A percentile compares a stretch with the other conserved stretches of the same genome.
Evolutionary conservation across 2,797 vertebrate genomes (phyloP).

Genomic region (Poecilia picta): DNA sequence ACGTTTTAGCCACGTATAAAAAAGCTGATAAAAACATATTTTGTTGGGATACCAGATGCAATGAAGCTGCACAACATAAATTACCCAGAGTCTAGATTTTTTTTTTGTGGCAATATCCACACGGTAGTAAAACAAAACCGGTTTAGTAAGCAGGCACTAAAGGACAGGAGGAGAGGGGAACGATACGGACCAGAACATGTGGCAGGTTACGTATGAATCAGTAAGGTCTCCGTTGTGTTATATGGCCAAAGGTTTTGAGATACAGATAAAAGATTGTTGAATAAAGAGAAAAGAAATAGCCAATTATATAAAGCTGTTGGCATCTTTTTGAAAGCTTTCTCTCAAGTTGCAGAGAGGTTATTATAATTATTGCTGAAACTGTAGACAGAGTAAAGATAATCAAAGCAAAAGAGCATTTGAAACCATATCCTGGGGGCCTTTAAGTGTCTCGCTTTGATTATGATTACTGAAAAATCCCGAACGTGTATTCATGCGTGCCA

Average conservation of each 20-base stretch:
- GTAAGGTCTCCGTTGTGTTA: constrained; percentile 14
- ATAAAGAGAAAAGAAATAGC: neutral
- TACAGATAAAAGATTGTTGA: neutral
- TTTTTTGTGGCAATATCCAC: constrained; percentile 15
- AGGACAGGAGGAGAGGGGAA: constrained; percentile 28
- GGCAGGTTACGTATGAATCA: constrained; percentile 47
- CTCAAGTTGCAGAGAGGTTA: neutral
- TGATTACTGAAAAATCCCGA: neutral
- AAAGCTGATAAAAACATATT: constrained; percentile 29
- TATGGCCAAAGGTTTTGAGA: neutral
- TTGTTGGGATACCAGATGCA: constrained; percentile 28
- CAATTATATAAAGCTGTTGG: neutral
- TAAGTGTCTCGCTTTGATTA: neutral
- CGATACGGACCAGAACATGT: constrained; percentile 30
- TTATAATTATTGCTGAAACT: neutral
- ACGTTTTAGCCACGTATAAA: constrained; percentile 40
- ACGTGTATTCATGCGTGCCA: neutral
- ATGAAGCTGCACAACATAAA: constrained; percentile 21
- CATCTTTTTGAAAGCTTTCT: neutral
- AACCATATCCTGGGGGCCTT: neutral
- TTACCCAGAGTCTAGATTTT: constrained; percentile 20
- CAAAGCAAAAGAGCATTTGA: neutral
- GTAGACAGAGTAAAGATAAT: neutral
- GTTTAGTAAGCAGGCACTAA: constrained; percentile 21
- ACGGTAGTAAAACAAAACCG: constrained; percentile 18